Percentiles rank a stretch among this genome's conserved stretches.
Evolutionary conservation across 2,113 vertebrate genomes (phyloP).

Genomic region (Dinomys branickii): DNA sequence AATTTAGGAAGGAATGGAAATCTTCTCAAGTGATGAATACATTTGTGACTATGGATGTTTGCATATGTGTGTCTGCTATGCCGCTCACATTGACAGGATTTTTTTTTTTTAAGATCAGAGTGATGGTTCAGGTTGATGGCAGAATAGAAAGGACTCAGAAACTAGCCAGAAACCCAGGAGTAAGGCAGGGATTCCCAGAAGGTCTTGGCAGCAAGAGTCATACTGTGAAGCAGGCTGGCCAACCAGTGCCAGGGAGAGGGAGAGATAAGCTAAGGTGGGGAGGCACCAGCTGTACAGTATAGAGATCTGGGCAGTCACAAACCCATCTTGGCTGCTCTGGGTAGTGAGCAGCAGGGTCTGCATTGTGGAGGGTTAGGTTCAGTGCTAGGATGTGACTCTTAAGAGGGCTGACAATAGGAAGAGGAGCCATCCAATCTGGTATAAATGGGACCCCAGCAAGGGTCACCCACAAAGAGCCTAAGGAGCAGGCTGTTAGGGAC

Average conservation of each 20-base stretch:
- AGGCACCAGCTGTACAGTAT: not conserved
- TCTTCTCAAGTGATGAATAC: not conserved
- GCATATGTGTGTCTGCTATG: not conserved
- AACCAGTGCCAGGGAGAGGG: not conserved
- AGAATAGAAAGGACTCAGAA: conserved; percentile 56
- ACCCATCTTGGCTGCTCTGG: not conserved
- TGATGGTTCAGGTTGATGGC: conserved; percentile 27
- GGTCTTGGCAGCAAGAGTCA: conserved; percentile 59
- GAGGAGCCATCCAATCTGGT: not conserved
- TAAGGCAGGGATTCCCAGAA: conserved; percentile 57
- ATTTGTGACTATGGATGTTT: not conserved
- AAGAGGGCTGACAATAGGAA: not conserved
- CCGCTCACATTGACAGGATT: not conserved
- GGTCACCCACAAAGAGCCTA: not conserved
- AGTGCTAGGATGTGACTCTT: not conserved
- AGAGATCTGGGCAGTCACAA: not conserved
- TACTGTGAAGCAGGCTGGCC: not conserved
- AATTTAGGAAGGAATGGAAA: conserved; percentile 44
- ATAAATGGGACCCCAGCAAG: not conserved
- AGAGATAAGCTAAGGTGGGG: not conserved
- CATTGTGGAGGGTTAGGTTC: not conserved
- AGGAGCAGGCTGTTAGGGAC: not conserved
- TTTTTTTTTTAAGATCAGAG: conserved; percentile 10
- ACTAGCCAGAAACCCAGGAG: conserved; percentile 47
- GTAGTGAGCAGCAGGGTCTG: not conserved